Percentiles rank a stretch among this genome's conserved stretches.
These are phyloP conservation scores for Porites lutea DNA, from an alignment of 64 coral and sea anemone genomes.

Conservation along the genomic window DNA sequence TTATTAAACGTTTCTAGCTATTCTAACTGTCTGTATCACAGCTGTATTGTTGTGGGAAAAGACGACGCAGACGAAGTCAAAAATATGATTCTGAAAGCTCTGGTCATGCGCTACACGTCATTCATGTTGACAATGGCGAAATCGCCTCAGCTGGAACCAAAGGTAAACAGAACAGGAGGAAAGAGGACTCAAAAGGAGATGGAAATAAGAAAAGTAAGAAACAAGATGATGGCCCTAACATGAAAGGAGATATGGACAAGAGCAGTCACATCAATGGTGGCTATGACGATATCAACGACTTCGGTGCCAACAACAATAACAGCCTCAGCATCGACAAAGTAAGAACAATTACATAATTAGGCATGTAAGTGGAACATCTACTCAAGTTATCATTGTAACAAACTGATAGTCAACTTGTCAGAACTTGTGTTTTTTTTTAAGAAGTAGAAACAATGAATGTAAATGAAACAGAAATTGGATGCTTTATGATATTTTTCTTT, in stretches of 20 bases:
- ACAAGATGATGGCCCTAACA: neutral
- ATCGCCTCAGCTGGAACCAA: neutral
- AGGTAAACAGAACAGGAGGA: neutral
- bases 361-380: too few species aligned
- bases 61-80: constrained; percentile 27
- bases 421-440: too few species aligned
- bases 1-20: neutral
- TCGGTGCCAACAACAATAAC: neutral
- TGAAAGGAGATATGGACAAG: neutral
- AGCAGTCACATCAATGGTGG: constrained; percentile 6
- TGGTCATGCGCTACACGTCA: neutral
- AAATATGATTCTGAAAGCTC: neutral
- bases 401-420: too few species aligned
- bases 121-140: constrained; percentile 16
- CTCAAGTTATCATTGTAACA: too few species aligned
- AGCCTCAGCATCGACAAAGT: neutral
- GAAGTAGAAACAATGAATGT: too few species aligned
- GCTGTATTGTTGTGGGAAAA: constrained; percentile 49
- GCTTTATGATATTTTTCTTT: too few species aligned
- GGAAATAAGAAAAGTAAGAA: neutral
- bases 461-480: too few species aligned
- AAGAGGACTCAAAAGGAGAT: neutral
- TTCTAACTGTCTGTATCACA: neutral
- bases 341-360: neutral
- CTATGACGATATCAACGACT: neutral